Evolutionary conservation across 2,797 vertebrate species (phyloP), one percentile per base, ranked within the genome.

Genomic region (Gadopsis bispinosus): DNA sequence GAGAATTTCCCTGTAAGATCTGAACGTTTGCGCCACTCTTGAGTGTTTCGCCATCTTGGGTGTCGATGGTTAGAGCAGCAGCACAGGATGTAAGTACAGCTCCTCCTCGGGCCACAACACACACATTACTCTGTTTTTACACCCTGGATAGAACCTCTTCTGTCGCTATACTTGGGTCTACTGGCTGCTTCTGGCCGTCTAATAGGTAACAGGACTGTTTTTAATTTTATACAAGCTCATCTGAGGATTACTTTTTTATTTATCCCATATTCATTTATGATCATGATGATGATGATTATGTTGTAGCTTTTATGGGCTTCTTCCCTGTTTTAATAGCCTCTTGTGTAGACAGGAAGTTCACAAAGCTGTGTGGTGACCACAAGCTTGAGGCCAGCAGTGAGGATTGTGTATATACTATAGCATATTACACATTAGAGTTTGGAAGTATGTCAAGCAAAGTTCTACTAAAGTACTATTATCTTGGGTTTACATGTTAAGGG

Each of bases 271-370:
- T 56, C 43, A 16, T 43, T 54, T 53, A 17, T 69, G 1, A 9
- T 45, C 7, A 10, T 43, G 2, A 41, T 3, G 8, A 4, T 12
- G 26, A 12, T n/a, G 43, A 45, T 16, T 9, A 54, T 29, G 8
- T 13, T 16, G 13, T 2, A 31, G 17, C 17, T 20, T 48, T n/a
- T 56, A 0, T 2, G 1, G 5, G 22, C 14, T 37, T 45, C 16
- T 20, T 31, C 35, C 3, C 22, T 35, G 45, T 55, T 16, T 16
- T 47, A 50, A 50, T n/a, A 68, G 41, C 17, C 3, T 41, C 5
- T 35, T 22, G 12, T 4, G 10, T 0, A 43, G 41, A 72, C 69
- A 63, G 68, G 69, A 73, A 53, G 45, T 47, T 64, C 12, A 54
- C 59, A 45, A 58, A 77, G 74, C 69, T 59, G 74, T 31, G 55